These are phyloP conservation scores for Thryonomys swinderianus DNA, from an alignment of 2,113 vertebrate species.

Conservation along the genomic window DNA sequence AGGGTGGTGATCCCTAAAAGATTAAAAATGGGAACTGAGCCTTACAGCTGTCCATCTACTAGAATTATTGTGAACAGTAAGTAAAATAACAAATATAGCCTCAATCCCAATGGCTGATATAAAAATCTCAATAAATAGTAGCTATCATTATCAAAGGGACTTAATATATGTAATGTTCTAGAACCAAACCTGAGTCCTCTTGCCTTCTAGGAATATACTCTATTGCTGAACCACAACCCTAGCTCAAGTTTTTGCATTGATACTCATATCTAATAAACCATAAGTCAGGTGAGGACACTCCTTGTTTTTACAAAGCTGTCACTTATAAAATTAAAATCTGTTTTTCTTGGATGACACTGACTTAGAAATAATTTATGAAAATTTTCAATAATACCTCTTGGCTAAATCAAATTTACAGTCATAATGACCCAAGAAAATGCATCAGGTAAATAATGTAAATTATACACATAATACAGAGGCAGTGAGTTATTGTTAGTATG, in stretches of 20 bases:
- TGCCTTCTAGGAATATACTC: too few species aligned
- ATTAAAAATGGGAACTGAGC: background rate
- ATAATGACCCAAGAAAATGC: background rate
- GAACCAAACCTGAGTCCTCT: background rate
- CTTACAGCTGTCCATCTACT: background rate
- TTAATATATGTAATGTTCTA: background rate
- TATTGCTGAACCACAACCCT: background rate
- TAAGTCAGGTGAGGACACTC: constrained; percentile 8
- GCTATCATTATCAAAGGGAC: background rate
- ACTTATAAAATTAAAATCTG: constrained; percentile 19
- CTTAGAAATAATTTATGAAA: background rate
- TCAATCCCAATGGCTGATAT: background rate
- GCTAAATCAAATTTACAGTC: constrained; percentile 1
- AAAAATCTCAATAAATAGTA: background rate
- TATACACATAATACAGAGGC: background rate
- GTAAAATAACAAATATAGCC: background rate
- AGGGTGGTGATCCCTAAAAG: background rate
- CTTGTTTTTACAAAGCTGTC: background rate
- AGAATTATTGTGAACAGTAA: background rate
- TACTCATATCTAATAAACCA: background rate
- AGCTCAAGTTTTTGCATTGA: background rate
- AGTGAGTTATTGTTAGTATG: background rate
- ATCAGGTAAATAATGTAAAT: constrained; percentile 9
- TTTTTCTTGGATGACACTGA: background rate
- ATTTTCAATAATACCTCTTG: background rate